A percentile compares a stretch with the other conserved stretches of the same genome.
Evolutionary conservation across 2,113 vertebrate species (phyloP).

Genomic region (Saccopteryx leptura): DNA sequence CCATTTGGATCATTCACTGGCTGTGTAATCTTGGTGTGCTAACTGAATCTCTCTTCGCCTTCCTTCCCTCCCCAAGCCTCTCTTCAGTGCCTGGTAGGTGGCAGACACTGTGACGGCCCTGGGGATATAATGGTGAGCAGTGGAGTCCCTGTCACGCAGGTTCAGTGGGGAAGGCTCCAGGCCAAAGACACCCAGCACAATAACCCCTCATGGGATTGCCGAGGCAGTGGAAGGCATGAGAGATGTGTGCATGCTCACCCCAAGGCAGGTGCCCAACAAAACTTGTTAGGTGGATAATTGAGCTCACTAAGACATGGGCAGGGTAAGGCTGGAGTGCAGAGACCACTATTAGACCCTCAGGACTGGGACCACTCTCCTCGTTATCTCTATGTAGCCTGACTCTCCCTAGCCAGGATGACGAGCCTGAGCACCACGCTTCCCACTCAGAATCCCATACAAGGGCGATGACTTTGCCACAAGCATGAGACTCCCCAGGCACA

Average conservation of each 20-base stretch:
- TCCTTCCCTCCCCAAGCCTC: too few relatives aligned
- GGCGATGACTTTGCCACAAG: background rate
- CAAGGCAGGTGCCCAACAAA: background rate
- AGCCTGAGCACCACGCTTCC: background rate
- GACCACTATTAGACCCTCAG: background rate
- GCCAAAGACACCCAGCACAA: background rate
- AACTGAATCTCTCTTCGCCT: background rate
- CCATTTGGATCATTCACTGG: fast-evolving
- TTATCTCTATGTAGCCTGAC: background rate
- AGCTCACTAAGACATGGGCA: background rate
- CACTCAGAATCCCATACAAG: too few relatives aligned
- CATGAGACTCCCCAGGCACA: background rate
- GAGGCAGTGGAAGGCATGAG: too few relatives aligned
- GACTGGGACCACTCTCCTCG: background rate
- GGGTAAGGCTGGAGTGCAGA: background rate
- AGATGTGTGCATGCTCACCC: too few relatives aligned
- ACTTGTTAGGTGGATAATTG: background rate
- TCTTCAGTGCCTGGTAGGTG: background rate
- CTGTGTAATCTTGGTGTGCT: background rate
- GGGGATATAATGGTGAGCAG: too few relatives aligned
- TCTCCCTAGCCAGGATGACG: fast-evolving
- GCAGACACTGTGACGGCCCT: background rate
- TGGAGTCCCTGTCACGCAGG: background rate
- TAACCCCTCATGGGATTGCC: fast-evolving
- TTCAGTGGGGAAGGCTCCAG: background rate